Percentiles rank a stretch among this genome's conserved stretches.
Conservation (phyloP, 1,140 invertebrate genomes). For the Cotesia typhae region DNA sequence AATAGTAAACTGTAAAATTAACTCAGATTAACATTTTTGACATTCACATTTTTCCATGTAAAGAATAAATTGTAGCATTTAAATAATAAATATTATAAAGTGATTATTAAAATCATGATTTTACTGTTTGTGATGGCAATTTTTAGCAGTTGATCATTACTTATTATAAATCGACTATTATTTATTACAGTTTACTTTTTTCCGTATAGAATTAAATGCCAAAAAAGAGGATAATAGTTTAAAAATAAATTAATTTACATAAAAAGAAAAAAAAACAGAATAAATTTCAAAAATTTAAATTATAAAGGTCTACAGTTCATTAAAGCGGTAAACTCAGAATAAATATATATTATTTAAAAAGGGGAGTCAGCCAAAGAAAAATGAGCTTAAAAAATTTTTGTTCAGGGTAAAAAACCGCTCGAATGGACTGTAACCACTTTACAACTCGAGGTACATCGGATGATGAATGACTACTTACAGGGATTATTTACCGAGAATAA, state of each 20-base stretch:
- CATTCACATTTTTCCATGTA: no score
- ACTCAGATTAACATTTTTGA: no score
- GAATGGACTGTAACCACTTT: constrained; percentile 60
- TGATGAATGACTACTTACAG: constrained; percentile 68
- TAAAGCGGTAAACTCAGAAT: constrained; percentile 42
- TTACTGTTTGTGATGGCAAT: no score
- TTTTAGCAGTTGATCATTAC: no score
- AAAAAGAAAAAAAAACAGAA: neutral
- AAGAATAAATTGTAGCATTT: no score
- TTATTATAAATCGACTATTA: no score
- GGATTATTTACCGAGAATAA: constrained; percentile 98
- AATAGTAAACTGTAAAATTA: no score
- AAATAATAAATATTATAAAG: no score
- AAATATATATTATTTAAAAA: neutral
- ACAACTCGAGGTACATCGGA: constrained; percentile 56
- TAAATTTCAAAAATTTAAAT: constrained; percentile 12
- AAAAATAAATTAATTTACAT: constrained; percentile 10
- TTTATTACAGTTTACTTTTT: no score
- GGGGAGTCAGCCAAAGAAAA: neutral
- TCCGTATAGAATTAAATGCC: no score
- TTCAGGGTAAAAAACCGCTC: constrained; percentile 58
- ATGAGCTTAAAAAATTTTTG: constrained; percentile 48
- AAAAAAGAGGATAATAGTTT: constrained; percentile 13
- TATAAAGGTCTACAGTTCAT: constrained; percentile 42
- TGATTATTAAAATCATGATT: no score